Evolutionary conservation across 1,140 invertebrate species (phyloP), one percentile per base, ranked within the genome.

Genomic region (Artemia franciscana): DNA sequence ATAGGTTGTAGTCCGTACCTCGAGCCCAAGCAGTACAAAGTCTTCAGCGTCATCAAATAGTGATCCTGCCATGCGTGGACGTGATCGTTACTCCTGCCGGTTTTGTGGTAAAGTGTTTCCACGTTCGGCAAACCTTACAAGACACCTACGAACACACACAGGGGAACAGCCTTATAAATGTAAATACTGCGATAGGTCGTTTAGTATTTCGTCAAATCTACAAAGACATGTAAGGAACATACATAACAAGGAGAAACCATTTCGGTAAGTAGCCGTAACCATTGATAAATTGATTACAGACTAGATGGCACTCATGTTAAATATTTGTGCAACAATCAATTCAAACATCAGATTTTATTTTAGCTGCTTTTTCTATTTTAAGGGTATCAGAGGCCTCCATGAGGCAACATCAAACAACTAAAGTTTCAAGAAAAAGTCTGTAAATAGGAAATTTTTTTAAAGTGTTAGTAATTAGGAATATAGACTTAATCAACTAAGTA

Each of bases 141-240:
- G 95, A 59, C 95, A 98, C 73, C 75, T 98, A 66, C 80, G 95
- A 65, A 98, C 95, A 0, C 95, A 98, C 73, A 98, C 95, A 0
- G 95, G 95, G 21, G 95, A 98, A 71, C 89, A 97, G 72, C 92
- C 92, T 0, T 97, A 97, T 78, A 90, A 91, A 72, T 98, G 95
- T 76, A 89, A 93, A 71, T 96, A 94, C 75, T 99, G 95, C 76
- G 94, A 98, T 72, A 78, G 95, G 63, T 95, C 91, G 28, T 98
- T 98, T 76, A 94, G 90, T 70, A 98, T 99, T 73, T 94, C 92
- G 1, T 96, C 91, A 58, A 99, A 99, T 70, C 78, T 99, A 26
- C 96, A 99, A 74, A 81, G 96, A 60, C 96, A 99, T 75, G 94
- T 99, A 21, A 78, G 96, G 27, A 99, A 99, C 73, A 99, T 99